Conservation (phyloP, 2,888 invertebrate species). For the Nephrotoma flavescens region DNA sequence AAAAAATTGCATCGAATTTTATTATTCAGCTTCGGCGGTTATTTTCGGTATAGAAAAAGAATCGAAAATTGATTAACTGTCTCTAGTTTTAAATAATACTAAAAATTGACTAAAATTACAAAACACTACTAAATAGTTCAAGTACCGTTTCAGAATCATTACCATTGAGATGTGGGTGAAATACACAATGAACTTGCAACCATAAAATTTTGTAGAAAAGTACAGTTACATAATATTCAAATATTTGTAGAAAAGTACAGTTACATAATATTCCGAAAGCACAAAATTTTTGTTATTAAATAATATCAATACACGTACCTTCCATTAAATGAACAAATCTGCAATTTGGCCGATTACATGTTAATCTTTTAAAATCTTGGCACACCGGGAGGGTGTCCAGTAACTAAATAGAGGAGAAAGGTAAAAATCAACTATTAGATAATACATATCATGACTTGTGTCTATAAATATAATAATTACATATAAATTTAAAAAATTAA, state of each 20-base stretch:
- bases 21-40: too few relatives aligned
- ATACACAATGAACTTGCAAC: too few relatives aligned
- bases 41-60: too few relatives aligned
- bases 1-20: too few relatives aligned
- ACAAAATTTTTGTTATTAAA: not conserved
- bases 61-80: too few relatives aligned
- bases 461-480: constrained; percentile 2
- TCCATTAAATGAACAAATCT: constrained; percentile 96
- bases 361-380: constrained; percentile 99
- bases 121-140: too few relatives aligned
- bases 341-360: constrained; percentile 92
- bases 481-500: constrained; percentile 12
- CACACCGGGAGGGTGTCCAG: constrained; percentile 99
- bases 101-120: too few relatives aligned
- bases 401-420: constrained; percentile 60
- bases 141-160: too few relatives aligned
- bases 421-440: constrained; percentile 4
- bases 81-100: too few relatives aligned
- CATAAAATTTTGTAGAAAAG: not conserved
- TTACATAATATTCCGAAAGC: not conserved
- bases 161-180: too few relatives aligned
- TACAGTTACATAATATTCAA: not conserved
- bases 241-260: not conserved
- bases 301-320: constrained; percentile 48
- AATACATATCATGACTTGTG: not conserved